Conservation (phyloP, 2,113 vertebrate species). For the Zapornia atra region DNA sequence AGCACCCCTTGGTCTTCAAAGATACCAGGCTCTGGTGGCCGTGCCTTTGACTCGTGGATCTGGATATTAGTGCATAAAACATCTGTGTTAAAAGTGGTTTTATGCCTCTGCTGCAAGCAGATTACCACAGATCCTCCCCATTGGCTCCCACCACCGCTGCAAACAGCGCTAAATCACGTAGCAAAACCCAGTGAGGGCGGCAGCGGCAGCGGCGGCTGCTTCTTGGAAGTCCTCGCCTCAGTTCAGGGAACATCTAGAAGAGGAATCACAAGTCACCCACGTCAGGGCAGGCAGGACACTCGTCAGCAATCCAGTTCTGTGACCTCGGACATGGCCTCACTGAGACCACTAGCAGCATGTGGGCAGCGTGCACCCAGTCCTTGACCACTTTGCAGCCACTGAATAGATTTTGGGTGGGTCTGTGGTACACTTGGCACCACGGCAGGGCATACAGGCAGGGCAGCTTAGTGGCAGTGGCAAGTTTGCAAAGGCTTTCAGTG, state of each 20-base stretch:
- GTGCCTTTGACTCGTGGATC: neutral
- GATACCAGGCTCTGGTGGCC: no score
- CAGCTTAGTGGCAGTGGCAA: neutral
- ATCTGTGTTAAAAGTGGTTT: neutral
- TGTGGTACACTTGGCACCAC: rapidly evolving
- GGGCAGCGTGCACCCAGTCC: rapidly evolving
- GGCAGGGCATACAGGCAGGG: rapidly evolving
- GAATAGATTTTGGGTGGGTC: no score
- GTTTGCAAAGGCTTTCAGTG: neutral
- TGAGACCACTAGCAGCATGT: rapidly evolving
- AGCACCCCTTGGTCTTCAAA: neutral
- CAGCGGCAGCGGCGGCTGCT: rapidly evolving
- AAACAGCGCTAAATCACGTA: neutral
- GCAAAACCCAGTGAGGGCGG: neutral
- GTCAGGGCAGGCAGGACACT: rapidly evolving
- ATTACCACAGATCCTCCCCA: neutral
- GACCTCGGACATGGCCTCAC: neutral
- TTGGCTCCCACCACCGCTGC: neutral
- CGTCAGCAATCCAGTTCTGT: rapidly evolving
- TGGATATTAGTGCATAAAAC: rapidly evolving
- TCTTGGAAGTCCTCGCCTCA: neutral
- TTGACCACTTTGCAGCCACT: neutral
- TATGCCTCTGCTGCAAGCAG: neutral
- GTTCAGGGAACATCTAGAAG: neutral
- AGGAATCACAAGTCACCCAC: neutral